These are phyloP conservation scores for Cyrtorhinus lividipennis DNA, from an alignment of 1,140 invertebrate species.

Conservation along the genomic window DNA sequence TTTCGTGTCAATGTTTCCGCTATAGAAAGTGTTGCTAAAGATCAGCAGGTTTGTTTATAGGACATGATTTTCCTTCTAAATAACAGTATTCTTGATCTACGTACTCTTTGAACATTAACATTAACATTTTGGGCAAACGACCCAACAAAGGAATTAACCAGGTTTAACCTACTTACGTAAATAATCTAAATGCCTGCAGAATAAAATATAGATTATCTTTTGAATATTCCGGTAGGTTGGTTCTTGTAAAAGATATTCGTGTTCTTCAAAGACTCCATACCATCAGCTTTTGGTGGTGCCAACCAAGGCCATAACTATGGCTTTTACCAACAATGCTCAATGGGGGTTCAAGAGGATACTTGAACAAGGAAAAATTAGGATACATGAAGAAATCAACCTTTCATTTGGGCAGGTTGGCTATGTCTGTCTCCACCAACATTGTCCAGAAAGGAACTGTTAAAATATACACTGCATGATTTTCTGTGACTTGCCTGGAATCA, in stretches of 20 bases:
- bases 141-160: not conserved
- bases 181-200: not conserved
- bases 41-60: conserved; percentile 14
- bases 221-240: not conserved
- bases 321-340: too few relatives aligned
- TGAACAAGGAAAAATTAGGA: too few relatives aligned
- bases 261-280: too few relatives aligned
- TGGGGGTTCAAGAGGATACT: too few relatives aligned
- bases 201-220: not conserved
- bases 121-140: not conserved
- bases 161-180: not conserved
- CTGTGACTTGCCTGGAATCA: too few relatives aligned
- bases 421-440: too few relatives aligned
- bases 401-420: too few relatives aligned
- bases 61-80: not conserved
- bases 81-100: not conserved
- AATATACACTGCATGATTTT: too few relatives aligned
- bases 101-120: not conserved
- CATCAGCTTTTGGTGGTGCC: too few relatives aligned
- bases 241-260: not conserved
- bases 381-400: too few relatives aligned
- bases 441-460: too few relatives aligned
- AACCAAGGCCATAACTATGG: too few relatives aligned
- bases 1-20: conserved; percentile 12
- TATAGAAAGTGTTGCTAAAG: conserved; percentile 11